Evolutionary conservation across 2,797 vertebrate genomes (phyloP), one percentile per base, ranked within the genome.

Genomic region (Pteropus rufus): DNA sequence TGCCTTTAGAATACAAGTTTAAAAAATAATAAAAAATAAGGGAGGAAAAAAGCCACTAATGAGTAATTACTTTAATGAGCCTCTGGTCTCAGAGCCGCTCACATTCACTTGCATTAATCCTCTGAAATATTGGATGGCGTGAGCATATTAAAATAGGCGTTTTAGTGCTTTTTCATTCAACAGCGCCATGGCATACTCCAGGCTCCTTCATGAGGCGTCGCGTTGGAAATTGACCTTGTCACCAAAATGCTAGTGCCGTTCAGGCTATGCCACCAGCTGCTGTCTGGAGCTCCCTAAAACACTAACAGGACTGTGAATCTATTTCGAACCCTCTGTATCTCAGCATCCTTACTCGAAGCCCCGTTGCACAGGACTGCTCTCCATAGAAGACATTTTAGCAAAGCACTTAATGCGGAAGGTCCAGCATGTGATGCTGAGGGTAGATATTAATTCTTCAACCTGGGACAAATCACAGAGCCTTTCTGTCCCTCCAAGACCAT

Each of bases 21-120:
- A 39, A 60, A 29, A 26, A 62, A 76, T 1, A 16, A 7, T 15
- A 4, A n/a, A 5, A 44, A 8, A 4, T 21, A 10, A 52, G 2
- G 39, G 34, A 8, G 0, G 2, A 19, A 2, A 4, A 7, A 0
- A 97, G 15, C 21, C 85, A 80, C 65, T 77, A 98, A 97, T 97
- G 94, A 98, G 92, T 97, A 97, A 98, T 98, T 96, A 98, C 76
- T 94, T 98, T 88, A 83, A 76, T 69, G 97, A 93, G 85, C 64
- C 62, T 97, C 90, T 97, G 72, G 70, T 93, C 77, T 91, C 49
- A 11, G 31, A 92, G 82, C 58, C 21, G 9, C 60, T 96, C 90
- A 9, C 81, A 64, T 93, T 93, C 46, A 49, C 70, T 92, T 39
- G 60, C 77, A 92, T 95, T 94, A 97, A 95, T 79, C 60, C 77